These are phyloP conservation scores for Bombus balteatus DNA, from an alignment of 1,140 invertebrate species.

Conservation along the genomic window DNA sequence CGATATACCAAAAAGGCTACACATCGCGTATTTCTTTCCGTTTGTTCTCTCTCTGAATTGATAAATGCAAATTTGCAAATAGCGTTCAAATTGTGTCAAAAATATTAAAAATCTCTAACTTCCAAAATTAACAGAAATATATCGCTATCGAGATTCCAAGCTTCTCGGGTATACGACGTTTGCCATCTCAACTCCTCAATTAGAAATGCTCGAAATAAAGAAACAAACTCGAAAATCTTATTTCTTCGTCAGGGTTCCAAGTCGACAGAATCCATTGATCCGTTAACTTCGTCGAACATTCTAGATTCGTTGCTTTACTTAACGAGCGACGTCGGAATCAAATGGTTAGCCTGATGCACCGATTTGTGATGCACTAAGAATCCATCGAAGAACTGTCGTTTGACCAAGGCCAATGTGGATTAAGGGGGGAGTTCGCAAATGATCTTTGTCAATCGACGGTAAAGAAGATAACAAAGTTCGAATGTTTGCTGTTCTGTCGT, in stretches of 20 bases:
- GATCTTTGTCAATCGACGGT: conserved; percentile 25
- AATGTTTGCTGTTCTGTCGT: neutral
- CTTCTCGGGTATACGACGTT: no score
- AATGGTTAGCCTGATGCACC: conserved; percentile 45
- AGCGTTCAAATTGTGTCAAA: no score
- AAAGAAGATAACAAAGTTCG: neutral
- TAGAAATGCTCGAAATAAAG: no score
- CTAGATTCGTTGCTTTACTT: conserved; percentile 29
- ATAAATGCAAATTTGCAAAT: no score
- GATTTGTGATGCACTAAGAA: conserved; percentile 13
- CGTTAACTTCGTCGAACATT: conserved; percentile 10
- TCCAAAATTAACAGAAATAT: no score
- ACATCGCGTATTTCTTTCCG: no score
- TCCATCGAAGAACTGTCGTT: conserved; percentile 36
- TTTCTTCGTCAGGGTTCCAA: conserved; percentile 31
- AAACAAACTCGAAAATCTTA: neutral
- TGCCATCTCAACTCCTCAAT: no score
- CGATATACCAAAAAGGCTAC: no score
- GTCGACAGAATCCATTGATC: neutral
- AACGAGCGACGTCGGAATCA: conserved; percentile 46
- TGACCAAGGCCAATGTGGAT: conserved; percentile 16
- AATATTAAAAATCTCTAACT: no score
- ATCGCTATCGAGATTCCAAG: no score
- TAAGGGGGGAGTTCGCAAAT: neutral
- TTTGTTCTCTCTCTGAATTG: no score